A percentile compares a stretch with the other conserved stretches of the same genome.
phyloP scores from a whole-genome alignment of 2,113 vertebrate genomes.

The Centrocercus urophasianus region DNA sequence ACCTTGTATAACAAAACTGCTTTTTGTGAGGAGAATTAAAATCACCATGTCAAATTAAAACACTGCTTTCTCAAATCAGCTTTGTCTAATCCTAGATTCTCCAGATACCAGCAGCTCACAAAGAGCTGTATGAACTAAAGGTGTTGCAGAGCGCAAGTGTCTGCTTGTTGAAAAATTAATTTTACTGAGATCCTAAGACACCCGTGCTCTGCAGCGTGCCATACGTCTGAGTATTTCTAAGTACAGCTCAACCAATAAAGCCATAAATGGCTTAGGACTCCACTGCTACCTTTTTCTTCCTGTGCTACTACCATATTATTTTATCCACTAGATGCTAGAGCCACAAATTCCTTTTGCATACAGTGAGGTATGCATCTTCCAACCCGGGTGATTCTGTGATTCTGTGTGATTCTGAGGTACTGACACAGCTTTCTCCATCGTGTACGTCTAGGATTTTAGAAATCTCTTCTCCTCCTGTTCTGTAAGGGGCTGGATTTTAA shows the following conservation, averaged over 20 bases:
- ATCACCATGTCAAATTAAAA: neutral
- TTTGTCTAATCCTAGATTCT: neutral
- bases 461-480: neutral
- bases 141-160: neutral
- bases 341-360: neutral
- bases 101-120: neutral
- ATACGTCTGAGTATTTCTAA: neutral
- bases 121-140: neutral
- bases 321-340: neutral
- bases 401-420: neutral
- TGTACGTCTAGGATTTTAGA: neutral
- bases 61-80: neutral
- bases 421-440: conserved; percentile 17
- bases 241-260: neutral
- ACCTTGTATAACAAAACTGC: neutral
- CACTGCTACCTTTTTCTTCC: neutral
- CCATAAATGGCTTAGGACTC: neutral
- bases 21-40: neutral
- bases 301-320: neutral
- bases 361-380: neutral
- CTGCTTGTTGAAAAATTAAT: neutral
- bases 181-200: neutral
- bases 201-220: neutral
- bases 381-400: too few relatives aligned
- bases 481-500: neutral